Conservation (phyloP, 2,797 vertebrate genomes). For the Sebastes umbrosus region DNA sequence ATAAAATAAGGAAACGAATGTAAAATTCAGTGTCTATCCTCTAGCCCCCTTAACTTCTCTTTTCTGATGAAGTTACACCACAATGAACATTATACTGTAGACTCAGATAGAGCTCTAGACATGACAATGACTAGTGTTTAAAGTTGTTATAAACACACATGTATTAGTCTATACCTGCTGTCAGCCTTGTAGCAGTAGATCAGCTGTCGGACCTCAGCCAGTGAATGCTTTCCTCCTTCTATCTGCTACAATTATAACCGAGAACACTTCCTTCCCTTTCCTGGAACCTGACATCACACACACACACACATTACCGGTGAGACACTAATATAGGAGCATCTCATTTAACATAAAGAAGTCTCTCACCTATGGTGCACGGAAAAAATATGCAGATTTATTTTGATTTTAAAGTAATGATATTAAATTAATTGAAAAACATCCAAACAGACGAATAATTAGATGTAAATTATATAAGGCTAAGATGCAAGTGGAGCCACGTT, state of each 20-base stretch:
- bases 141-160: neutral
- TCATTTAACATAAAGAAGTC: fast-evolving
- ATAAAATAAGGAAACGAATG: neutral
- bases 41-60: neutral
- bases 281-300: conserved; percentile 58
- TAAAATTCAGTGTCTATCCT: neutral
- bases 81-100: neutral
- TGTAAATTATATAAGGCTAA: neutral
- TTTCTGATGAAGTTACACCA: conserved; percentile 6
- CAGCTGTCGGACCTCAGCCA: conserved; percentile 9
- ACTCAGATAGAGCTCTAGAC: neutral
- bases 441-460: fast-evolving
- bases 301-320: conserved; percentile 49
- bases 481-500: fast-evolving
- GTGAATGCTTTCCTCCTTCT: neutral
- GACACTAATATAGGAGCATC: neutral
- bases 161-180: conserved; percentile 49
- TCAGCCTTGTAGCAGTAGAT: conserved; percentile 15
- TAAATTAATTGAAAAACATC: neutral
- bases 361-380: fast-evolving
- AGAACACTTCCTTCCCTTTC: conserved; percentile 53
- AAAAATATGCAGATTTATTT: fast-evolving
- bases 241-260: neutral
- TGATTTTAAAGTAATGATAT: neutral
- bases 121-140: neutral